These are phyloP conservation scores for Macrophya alboannulata DNA, from an alignment of 2,888 invertebrate species.

Conservation along the genomic window DNA sequence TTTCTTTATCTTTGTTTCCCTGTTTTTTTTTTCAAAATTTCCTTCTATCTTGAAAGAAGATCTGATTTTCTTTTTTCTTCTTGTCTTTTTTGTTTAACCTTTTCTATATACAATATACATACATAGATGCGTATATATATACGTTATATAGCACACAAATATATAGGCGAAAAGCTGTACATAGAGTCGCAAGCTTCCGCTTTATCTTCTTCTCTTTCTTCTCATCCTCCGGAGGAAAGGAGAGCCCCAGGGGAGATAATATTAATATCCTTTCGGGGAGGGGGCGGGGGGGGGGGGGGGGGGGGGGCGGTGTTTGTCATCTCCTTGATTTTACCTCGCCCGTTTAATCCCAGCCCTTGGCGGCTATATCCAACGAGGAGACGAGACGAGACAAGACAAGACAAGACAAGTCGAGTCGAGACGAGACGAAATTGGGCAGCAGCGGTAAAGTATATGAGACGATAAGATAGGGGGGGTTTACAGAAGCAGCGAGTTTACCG, in stretches of 20 bases:
- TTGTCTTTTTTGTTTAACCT: neutral
- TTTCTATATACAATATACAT: neutral
- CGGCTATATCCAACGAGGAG: constrained; percentile 13
- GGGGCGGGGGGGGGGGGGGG: neutral
- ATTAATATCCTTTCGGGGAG: constrained; percentile 52
- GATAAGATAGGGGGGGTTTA: neutral
- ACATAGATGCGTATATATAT: neutral
- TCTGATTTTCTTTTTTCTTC: neutral
- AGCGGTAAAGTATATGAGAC: neutral
- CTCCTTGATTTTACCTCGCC: constrained; percentile 47
- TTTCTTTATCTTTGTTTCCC: neutral
- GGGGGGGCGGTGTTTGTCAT: constrained; percentile 43
- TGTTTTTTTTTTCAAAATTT: too few relatives aligned
- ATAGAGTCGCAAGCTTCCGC: constrained; percentile 11
- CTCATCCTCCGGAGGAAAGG: constrained; percentile 14
- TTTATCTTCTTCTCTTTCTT: constrained; percentile 35
- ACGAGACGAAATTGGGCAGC: neutral
- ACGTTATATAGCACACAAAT: neutral
- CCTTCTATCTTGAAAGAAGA: neutral
- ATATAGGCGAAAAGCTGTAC: neutral
- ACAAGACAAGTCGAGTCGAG: neutral
- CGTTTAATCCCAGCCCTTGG: constrained; percentile 45
- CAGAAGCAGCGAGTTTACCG: neutral
- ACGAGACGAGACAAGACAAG: neutral
- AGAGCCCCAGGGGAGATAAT: constrained; percentile 46